Evolutionary conservation across 2,888 invertebrate genomes (phyloP), one percentile per base, ranked within the genome.

Genomic region (Lithophane ornitopus): DNA sequence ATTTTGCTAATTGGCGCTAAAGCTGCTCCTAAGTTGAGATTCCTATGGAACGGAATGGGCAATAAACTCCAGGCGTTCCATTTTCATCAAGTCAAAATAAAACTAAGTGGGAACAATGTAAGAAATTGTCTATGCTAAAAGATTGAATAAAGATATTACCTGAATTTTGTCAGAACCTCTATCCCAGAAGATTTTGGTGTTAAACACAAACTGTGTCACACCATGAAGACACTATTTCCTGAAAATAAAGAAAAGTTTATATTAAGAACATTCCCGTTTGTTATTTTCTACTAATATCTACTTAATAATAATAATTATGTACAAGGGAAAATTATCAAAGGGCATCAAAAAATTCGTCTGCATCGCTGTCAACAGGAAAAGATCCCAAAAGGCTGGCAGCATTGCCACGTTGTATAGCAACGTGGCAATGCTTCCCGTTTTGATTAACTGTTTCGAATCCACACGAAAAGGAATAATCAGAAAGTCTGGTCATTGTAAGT

Each of bases 71-170:
- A 73, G 46, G 34, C 26, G 52, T 3, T 58, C 26, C 34, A 22
- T 41, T 74, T 61, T 34, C 7, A 76, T 61, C 75, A 39, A 59
- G 28, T 28, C 8, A 74, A 49, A 74, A n/a, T 49, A 26, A 41
- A 74, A 19, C 22, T 34, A 28, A 14, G 26, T 39, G n/a, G 52
- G 46, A 19, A 46, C n/a, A 68, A 69, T n/a, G 39, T 41, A 46
- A 39, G 26, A 39, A 56, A 26, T 49, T 16, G 22, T 22, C 22
- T 39, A 7, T 34, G 26, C 16, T 49, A 16, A 59, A 28, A 74
- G 22, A 75, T 63, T 49, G 22, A 26, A 44, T 28, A 11, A 49
- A 61, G 22, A n/a, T n/a, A 19, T 66, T 86, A 86, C 88, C 88
- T 86, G 73, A 73, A 49, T 70, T 39, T 52, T 39, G 63, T 66